Base-by-base conservation (phyloP, 2,113 vertebrate genomes). In the Brachypodius melanocephalos region DNA sequence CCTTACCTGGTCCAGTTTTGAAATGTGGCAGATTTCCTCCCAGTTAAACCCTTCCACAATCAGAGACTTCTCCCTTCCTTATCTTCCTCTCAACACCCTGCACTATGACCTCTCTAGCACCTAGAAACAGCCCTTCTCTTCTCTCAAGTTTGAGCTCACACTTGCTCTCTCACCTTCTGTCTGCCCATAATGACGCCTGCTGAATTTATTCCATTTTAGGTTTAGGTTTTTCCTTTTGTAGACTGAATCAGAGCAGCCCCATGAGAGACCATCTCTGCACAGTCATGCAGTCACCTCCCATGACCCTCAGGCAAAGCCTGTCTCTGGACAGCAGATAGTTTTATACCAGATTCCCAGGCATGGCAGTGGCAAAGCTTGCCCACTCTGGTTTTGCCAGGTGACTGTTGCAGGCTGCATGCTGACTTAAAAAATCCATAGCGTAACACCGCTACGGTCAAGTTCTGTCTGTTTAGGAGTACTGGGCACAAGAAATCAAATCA, bases 121-220 rank as follows among this genome's bases (percentile, higher is more conserved):
- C n/a, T 22, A 24, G 7, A 71, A 91, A 54, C 1, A 67, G n/a
- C 10, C 25, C 16, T 79, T 68, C 29, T 74, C 34, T 26, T 54
- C 45, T 16, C 10, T 2, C 31, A 45, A n/a, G 24, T 19, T 0
- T 2, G 2, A 89, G 42, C 10, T 58, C n/a, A 13, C 0, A 0
- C 5, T 11, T 2, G 4, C 55, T 51, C 20, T 65, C n/a, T 34
- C 40, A 55, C 15, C 40, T 65, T 34, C 25, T 12, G 12, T 32
- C 43, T 81, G 24, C 38, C n/a, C 36, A 48, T 15, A 22, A 43
- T 3, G 5, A 15, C 28, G 13, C 45, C 63, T 48, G 31, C 49
- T 29, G 4, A 10, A 80, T 48, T 84, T 68, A 45, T 28, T 38
- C 34, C 28, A 1, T 28, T 54, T 36, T 20, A 59, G 10, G 3